Conservation (phyloP, 2,113 vertebrate species). For the Speoplatyrhinus poulsoni region DNA sequence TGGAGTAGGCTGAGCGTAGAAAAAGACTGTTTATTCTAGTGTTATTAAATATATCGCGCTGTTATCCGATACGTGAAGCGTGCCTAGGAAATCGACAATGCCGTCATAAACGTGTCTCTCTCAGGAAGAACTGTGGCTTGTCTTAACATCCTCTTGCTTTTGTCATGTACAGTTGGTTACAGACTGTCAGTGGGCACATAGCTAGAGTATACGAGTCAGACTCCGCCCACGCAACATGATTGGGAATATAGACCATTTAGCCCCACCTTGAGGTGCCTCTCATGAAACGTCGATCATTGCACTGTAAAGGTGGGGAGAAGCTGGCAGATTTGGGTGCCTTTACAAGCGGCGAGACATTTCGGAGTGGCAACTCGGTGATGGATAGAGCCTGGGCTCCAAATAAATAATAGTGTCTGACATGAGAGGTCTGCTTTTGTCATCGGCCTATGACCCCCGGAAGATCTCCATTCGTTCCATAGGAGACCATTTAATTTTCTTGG, state of each 20-base stretch:
- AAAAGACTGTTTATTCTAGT: conserved; percentile 29
- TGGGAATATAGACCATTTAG: conserved; percentile 63
- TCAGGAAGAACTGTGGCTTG: conserved; percentile 52
- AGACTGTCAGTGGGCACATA: conserved; percentile 73
- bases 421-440: conserved; percentile 58
- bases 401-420: conserved; percentile 67
- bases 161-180: conserved; percentile 71
- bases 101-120: conserved; percentile 10
- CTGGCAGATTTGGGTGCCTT: conserved; percentile 41
- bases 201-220: conserved; percentile 63
- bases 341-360: conserved; percentile 31
- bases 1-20: conserved; percentile 59
- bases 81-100: conserved; percentile 21
- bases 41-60: conserved; percentile 38
- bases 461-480: conserved; percentile 43
- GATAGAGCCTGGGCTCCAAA: conserved; percentile 60
- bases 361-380: conserved; percentile 49
- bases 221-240: conserved; percentile 70
- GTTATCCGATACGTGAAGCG: conserved; percentile 22
- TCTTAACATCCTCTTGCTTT: conserved; percentile 77
- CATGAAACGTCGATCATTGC: conserved; percentile 67
- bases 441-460: conserved; percentile 52
- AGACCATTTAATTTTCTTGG: conserved; percentile 56
- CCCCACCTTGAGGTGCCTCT: conserved; percentile 71
- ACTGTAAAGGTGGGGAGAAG: conserved; percentile 52